Base-by-base conservation (phyloP, 2,888 invertebrate genomes). In the Epinotia brunnichana region DNA sequence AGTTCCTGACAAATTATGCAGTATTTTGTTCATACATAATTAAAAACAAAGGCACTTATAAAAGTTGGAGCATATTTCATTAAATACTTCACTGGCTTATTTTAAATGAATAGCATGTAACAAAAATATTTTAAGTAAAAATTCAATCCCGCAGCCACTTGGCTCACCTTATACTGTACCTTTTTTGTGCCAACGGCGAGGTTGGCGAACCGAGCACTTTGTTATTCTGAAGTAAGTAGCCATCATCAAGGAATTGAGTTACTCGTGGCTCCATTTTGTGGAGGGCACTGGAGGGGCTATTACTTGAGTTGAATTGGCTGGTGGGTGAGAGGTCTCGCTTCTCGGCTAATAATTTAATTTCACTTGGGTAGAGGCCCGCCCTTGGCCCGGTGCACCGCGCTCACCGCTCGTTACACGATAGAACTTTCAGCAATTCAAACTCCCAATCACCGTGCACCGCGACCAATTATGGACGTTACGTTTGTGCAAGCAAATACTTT, bases 291-390 rank as follows among this genome's bases (percentile, higher is more conserved):
- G 56, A 74, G 70, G 70, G 62, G 63, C 74, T 78, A 76, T 78
- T 76, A 69, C 57, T 73, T 57, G 73, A 73, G 73, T 69, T 63
- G 73, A 69, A 73, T 68, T 73, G 73, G 73, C 53, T 63, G 73
- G 63, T 53, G 57, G 70, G 77, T 62, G 73, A 76, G 76, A 76
- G 76, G 77, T 76, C 69, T 75, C 53, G 66, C 54, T 66, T 56
- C 56, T 41, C 66, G 69, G 76, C 75, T 81, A 78, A 79, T 82
- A 81, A 82, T 78, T 81, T 77, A 77, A 81, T 82, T 80, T 77
- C 51, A 67, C 67, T 78, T 81, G 82, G 82, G 81, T 57, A 73
- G 73, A 59, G 62, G 80, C 80, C 82, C 80, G 74, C 64, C 61
- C 57, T 70, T 67, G 24, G 24, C 44, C 24, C 41, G 62, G 24